Evolutionary conservation across 2,888 invertebrate genomes (phyloP).

Genomic region (Hypselothyrea guttata): DNA sequence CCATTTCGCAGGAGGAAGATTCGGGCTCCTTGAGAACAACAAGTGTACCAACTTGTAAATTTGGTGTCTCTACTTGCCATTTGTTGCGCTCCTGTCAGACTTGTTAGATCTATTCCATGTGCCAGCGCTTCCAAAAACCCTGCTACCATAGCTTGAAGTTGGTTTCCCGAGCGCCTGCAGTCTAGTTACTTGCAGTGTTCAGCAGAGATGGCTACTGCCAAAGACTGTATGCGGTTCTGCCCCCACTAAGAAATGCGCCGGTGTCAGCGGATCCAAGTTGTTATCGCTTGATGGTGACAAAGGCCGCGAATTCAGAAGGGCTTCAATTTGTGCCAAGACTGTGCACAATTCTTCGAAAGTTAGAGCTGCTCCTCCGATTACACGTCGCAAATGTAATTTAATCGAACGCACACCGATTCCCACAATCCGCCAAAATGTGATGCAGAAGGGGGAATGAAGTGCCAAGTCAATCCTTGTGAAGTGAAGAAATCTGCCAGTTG

Average conservation of each 20-base stretch:
- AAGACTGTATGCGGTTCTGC: slow-evolving; percentile 12
- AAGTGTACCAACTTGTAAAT: slow-evolving; percentile 8
- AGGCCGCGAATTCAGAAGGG: slow-evolving; percentile 20
- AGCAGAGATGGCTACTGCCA: slow-evolving; percentile 23
- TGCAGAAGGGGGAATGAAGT: slow-evolving; percentile 19
- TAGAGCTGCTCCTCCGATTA: slow-evolving; percentile 9
- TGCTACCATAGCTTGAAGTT: slow-evolving; percentile 32
- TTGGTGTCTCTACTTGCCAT: slow-evolving; percentile 18
- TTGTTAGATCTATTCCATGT: slow-evolving; percentile 26
- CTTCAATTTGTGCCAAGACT: slow-evolving; percentile 15
- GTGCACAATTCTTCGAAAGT: slow-evolving; percentile 23
- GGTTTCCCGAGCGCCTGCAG: slow-evolving; percentile 18
- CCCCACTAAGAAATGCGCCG: slow-evolving; percentile 6
- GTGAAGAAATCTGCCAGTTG: neutral
- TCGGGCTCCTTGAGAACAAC: slow-evolving; percentile 33
- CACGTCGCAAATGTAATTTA: slow-evolving; percentile 16
- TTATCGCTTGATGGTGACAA: neutral
- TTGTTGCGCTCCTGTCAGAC: slow-evolving; percentile 29
- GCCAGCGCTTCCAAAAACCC: slow-evolving; percentile 36
- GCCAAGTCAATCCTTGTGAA: slow-evolving; percentile 1
- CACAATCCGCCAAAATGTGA: slow-evolving; percentile 22
- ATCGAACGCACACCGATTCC: slow-evolving; percentile 16
- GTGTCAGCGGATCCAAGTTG: neutral
- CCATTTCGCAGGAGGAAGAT: slow-evolving; percentile 35
- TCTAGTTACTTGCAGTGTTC: slow-evolving; percentile 11